Percentiles rank a stretch among this genome's conserved stretches.
Conservation (phyloP, 2,888 invertebrate species). For the Xylophagus ater region DNA sequence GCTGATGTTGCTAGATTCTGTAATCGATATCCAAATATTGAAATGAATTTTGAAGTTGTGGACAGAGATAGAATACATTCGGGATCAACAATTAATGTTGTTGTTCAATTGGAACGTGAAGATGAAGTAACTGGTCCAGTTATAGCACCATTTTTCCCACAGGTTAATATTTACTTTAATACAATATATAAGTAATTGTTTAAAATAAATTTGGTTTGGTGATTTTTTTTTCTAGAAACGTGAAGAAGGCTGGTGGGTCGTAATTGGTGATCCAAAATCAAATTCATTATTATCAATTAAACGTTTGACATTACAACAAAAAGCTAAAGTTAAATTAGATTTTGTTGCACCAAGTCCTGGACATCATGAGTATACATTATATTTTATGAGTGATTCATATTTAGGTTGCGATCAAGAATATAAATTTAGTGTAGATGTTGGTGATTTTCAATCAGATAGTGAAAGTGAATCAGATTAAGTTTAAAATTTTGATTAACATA, state of each 20-base stretch:
- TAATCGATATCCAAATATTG: slow-evolving; percentile 97
- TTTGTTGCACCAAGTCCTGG: slow-evolving; percentile 89
- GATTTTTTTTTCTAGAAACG: slow-evolving; percentile 55
- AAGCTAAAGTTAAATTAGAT: slow-evolving; percentile 59
- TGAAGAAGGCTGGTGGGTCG: slow-evolving; percentile 96
- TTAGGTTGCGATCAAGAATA: slow-evolving; percentile 99
- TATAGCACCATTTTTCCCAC: slow-evolving; percentile 96
- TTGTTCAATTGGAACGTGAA: slow-evolving; percentile 87
- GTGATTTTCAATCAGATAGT: slow-evolving; percentile 57
- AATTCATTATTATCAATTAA: slow-evolving; percentile 96
- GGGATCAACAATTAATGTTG: slow-evolving; percentile 79
- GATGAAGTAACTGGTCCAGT: slow-evolving; percentile 96
- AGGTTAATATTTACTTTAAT: slow-evolving; percentile 44
- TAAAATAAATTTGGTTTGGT: neutral
- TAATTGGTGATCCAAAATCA: slow-evolving; percentile 89
- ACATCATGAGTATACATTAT: slow-evolving; percentile 83
- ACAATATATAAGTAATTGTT: neutral
- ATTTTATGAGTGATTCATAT: slow-evolving; percentile 99
- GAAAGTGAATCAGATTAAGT: slow-evolving; percentile 46
- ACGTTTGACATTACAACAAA: slow-evolving; percentile 85
- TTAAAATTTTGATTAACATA: neutral
- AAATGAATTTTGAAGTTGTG: slow-evolving; percentile 81
- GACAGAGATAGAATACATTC: slow-evolving; percentile 67
- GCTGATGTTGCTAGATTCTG: slow-evolving; percentile 98
- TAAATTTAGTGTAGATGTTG: slow-evolving; percentile 76